Conservation (phyloP, 53 echinoderm and acorn worm species). For the Pentamera pediparva region DNA sequence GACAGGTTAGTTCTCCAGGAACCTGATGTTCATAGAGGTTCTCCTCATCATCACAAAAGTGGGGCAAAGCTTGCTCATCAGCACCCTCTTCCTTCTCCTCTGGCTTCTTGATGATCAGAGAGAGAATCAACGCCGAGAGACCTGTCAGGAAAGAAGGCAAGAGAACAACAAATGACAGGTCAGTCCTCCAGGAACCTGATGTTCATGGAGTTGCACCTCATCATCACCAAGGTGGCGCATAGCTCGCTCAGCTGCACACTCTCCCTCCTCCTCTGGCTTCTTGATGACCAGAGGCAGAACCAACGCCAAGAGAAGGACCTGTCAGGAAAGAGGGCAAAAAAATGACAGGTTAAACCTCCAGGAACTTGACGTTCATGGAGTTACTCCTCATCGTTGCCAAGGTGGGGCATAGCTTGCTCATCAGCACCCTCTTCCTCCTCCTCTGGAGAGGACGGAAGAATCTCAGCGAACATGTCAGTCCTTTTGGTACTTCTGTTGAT, state of each 20-base stretch:
- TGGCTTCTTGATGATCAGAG: slow-evolving; percentile 76
- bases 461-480: no score
- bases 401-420: slow-evolving; percentile 38
- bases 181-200: slow-evolving; percentile 47
- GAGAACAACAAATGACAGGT: slow-evolving; percentile 18
- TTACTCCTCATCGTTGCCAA: slow-evolving; percentile 77
- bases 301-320: slow-evolving; percentile 78
- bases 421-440: slow-evolving; percentile 56
- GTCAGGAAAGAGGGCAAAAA: background rate
- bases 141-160: background rate
- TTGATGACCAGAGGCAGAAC: slow-evolving; percentile 78
- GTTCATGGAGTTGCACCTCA: slow-evolving; percentile 75
- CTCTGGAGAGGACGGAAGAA: no score
- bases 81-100: slow-evolving; percentile 62
- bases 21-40: slow-evolving; percentile 54
- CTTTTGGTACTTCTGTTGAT: no score
- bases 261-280: slow-evolving; percentile 74
- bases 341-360: no score
- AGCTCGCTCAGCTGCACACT: slow-evolving; percentile 19
- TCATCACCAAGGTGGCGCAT: slow-evolving; percentile 61
- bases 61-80: slow-evolving; percentile 33
- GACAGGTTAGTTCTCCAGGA: no score
- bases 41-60: slow-evolving; percentile 73
- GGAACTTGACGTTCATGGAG: no score
- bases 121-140: slow-evolving; percentile 65